Percentiles rank a stretch among this genome's conserved stretches.
These are phyloP conservation scores for Phrynosoma platyrhinos DNA, from an alignment of 2,113 vertebrate genomes.

Conservation along the genomic window DNA sequence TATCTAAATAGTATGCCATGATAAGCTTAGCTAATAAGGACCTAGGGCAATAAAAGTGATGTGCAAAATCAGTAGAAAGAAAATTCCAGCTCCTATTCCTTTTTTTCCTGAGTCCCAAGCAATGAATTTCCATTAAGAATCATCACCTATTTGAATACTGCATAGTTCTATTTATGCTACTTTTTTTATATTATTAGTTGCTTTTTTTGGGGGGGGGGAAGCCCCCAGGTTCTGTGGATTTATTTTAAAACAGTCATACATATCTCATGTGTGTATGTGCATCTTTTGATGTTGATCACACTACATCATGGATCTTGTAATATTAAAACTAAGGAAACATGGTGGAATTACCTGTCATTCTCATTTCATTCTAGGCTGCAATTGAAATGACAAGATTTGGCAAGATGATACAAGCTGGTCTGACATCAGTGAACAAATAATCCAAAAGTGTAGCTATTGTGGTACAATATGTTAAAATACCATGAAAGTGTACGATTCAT, in stretches of 20 bases:
- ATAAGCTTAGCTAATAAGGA: not conserved
- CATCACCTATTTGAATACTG: not conserved
- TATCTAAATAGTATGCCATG: not conserved
- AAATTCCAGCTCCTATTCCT: not conserved
- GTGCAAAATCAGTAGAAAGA: not conserved
- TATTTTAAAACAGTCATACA: not conserved
- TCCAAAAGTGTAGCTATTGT: not conserved
- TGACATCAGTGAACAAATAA: not conserved
- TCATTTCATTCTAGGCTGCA: not conserved
- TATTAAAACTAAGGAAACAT: not conserved
- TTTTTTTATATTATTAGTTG: not conserved
- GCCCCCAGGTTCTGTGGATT: not conserved
- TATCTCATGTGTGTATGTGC: not conserved
- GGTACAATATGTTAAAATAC: not conserved
- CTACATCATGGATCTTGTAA: not conserved
- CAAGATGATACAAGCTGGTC: not conserved
- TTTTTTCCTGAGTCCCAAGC: not conserved
- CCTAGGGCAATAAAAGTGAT: not conserved
- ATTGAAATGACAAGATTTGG: not conserved
- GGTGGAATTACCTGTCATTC: not conserved
- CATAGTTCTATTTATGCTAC: slow-evolving; percentile 3
- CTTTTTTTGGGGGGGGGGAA: not conserved
- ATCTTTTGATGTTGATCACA: not conserved
- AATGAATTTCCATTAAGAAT: not conserved
- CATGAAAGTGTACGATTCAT: not conserved